phyloP scores from a whole-genome alignment of 2,113 vertebrate genomes.

The Electrona antarctica region DNA sequence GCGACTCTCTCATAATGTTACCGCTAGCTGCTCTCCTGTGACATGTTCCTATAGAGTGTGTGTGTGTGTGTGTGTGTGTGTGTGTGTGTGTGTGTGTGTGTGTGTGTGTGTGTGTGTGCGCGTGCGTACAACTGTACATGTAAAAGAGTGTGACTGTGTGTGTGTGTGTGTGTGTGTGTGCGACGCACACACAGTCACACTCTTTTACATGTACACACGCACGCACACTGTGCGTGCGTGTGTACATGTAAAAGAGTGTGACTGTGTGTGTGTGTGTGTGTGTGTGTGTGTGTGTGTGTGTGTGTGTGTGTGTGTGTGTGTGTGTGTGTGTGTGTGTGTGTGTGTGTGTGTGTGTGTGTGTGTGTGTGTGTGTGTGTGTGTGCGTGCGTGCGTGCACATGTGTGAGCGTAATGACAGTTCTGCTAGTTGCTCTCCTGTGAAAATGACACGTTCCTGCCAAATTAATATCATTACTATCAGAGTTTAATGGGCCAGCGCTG shows the following conservation, averaged over 20 bases:
- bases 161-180: constrained; percentile 24
- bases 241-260: not conserved
- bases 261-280: not conserved
- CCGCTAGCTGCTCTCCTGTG: constrained; percentile 95
- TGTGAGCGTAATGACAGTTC: constrained; percentile 68
- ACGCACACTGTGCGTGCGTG: not conserved
- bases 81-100: constrained; percentile 2
- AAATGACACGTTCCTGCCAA: constrained; percentile 97
- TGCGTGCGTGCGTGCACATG: not conserved
- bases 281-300: constrained; percentile 9
- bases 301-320: constrained; percentile 4
- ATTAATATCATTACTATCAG: constrained; percentile 97
- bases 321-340: constrained; percentile 9
- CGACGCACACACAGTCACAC: not conserved
- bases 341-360: constrained; percentile 28
- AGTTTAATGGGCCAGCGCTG: constrained; percentile 91
- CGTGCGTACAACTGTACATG: not conserved
- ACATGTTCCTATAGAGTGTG: constrained; percentile 58
- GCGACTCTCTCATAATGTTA: constrained; percentile 98
- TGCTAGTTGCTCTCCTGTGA: constrained; percentile 99
- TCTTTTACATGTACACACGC: no score
- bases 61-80: constrained; percentile 20
- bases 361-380: constrained; percentile 10
- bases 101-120: not conserved
- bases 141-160: not conserved